A percentile compares a stretch with the other conserved stretches of the same genome.
These are phyloP conservation scores for Seriola rivoliana DNA, from an alignment of 2,113 vertebrate genomes.

Conservation along the genomic window DNA sequence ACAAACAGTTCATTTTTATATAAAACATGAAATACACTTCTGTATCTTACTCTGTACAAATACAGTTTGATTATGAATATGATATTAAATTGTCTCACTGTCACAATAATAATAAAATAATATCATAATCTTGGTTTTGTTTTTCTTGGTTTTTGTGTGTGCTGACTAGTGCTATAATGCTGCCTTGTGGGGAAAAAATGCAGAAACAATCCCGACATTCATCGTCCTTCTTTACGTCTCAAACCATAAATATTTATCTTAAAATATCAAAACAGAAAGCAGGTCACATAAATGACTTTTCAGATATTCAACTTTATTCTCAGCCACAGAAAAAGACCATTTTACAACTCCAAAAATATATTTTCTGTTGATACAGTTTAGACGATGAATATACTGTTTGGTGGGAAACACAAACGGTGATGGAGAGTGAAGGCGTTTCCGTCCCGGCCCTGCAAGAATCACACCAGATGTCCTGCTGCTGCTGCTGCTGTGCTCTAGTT, in stretches of 20 bases:
- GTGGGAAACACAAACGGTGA: slow-evolving; percentile 36
- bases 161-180: not conserved
- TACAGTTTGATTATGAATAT: slow-evolving; percentile 1
- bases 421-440: slow-evolving; percentile 25
- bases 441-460: slow-evolving; percentile 6
- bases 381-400: slow-evolving; percentile 25
- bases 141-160: not conserved
- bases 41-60: slow-evolving; percentile 26
- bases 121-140: not conserved
- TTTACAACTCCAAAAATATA: slow-evolving; percentile 81
- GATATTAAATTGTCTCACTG: slow-evolving; percentile 10
- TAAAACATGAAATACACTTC: slow-evolving; percentile 1
- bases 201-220: not conserved
- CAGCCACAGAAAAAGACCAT: slow-evolving; percentile 53
- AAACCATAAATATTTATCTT: not conserved
- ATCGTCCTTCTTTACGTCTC: not conserved
- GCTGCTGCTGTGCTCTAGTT: slow-evolving; percentile 69
- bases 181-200: not conserved
- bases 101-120: slow-evolving; percentile 50
- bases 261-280: not conserved
- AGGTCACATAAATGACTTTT: slow-evolving; percentile 20
- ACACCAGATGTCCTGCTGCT: not conserved
- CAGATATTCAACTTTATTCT: slow-evolving; percentile 76
- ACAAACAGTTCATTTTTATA: slow-evolving; percentile 54
- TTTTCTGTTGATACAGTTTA: slow-evolving; percentile 53